Conservation (phyloP, 2,113 vertebrate species). For the Protobothrops mucrosquamatus region DNA sequence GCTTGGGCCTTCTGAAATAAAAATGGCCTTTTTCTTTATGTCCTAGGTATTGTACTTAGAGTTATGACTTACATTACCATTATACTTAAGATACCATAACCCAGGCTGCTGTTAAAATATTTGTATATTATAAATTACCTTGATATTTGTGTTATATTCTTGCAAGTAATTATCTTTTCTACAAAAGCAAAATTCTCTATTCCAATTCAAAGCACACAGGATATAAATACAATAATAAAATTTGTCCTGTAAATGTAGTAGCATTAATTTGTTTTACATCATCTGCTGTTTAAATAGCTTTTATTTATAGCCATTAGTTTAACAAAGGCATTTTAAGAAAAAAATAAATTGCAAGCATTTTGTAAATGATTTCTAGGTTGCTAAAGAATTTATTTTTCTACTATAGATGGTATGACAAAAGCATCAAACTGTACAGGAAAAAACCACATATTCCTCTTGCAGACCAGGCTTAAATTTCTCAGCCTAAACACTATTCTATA, state of each 20-base stretch:
- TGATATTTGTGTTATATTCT: slow-evolving; percentile 75
- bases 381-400: slow-evolving; percentile 85
- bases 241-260: slow-evolving; percentile 77
- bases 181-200: slow-evolving; percentile 71
- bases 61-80: slow-evolving; percentile 66
- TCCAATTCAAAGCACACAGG: slow-evolving; percentile 78
- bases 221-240: slow-evolving; percentile 75
- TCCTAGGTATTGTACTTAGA: slow-evolving; percentile 80
- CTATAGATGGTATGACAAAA: slow-evolving; percentile 78
- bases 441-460: slow-evolving; percentile 72
- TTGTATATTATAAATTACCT: slow-evolving; percentile 81
- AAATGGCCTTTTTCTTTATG: slow-evolving; percentile 70
- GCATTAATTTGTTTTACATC: slow-evolving; percentile 79
- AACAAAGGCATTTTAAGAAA: slow-evolving; percentile 74
- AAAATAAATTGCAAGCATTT: slow-evolving; percentile 77
- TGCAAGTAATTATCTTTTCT: slow-evolving; percentile 80
- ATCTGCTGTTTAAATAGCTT: slow-evolving; percentile 74
- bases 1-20: slow-evolving; percentile 79
- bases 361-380: slow-evolving; percentile 84
- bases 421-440: slow-evolving; percentile 78
- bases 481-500: slow-evolving; percentile 67
- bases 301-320: slow-evolving; percentile 79
- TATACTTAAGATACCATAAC: slow-evolving; percentile 66
- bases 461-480: slow-evolving; percentile 71
- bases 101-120: slow-evolving; percentile 75